Percentiles rank a stretch among this genome's conserved stretches.
phyloP scores from a whole-genome alignment of 2,113 vertebrate species.

The Pedionomus torquatus region DNA sequence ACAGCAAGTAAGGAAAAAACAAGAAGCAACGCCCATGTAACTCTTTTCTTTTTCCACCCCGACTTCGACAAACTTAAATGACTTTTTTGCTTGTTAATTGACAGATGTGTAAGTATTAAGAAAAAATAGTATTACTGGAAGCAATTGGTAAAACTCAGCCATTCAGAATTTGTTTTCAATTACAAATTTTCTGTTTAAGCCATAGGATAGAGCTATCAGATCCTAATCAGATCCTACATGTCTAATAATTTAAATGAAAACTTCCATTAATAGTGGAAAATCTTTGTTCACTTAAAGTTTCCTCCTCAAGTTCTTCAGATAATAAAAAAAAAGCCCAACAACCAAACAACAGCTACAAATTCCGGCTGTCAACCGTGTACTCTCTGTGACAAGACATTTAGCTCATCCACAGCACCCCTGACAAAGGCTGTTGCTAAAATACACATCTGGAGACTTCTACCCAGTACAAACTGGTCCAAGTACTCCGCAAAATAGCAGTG shows the following conservation, averaged over 20 bases:
- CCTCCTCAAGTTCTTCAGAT: not conserved
- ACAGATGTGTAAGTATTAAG: not conserved
- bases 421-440: not conserved
- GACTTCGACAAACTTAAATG: not conserved
- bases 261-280: not conserved
- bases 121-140: not conserved
- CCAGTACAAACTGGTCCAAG: not conserved
- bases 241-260: not conserved
- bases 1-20: not conserved
- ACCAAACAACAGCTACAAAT: not conserved
- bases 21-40: not conserved
- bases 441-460: not conserved
- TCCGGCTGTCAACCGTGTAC: not conserved
- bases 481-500: not conserved
- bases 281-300: not conserved
- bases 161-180: not conserved
- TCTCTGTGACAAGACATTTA: not conserved
- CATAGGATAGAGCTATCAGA: not conserved
- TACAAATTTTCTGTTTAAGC: not conserved
- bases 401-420: not conserved
- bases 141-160: not conserved
- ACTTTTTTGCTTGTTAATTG: not conserved
- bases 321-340: not conserved
- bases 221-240: fast-evolving
- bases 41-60: not conserved